Percentiles rank a stretch among this genome's conserved stretches.
phyloP scores from a whole-genome alignment of 2,113 vertebrate species.

The Glaucomys volans region DNA sequence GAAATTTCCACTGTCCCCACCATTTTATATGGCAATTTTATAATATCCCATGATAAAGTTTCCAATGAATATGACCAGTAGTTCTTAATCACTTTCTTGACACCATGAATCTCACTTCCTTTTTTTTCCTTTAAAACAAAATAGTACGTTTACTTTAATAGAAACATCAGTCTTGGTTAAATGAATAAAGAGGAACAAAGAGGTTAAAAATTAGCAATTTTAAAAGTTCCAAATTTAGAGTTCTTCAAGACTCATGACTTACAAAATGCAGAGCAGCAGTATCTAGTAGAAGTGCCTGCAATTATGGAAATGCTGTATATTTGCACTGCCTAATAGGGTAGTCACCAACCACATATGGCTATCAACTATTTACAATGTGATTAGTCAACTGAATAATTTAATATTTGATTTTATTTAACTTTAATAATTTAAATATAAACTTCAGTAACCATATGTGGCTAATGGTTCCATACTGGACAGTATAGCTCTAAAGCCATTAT shows the following conservation, averaged over 20 bases:
- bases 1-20: background rate
- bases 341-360: background rate
- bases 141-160: background rate
- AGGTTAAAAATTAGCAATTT: conserved; percentile 3
- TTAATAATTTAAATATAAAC: background rate
- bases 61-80: background rate
- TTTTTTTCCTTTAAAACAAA: conserved; percentile 41
- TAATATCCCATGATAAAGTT: background rate
- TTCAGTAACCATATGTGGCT: background rate
- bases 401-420: background rate
- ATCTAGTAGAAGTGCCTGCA: background rate
- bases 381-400: background rate
- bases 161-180: background rate
- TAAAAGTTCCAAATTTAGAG: background rate
- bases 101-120: background rate
- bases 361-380: background rate
- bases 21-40: conserved; percentile 13
- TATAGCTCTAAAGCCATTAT: background rate
- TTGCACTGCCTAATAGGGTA: background rate
- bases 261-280: background rate
- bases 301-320: background rate
- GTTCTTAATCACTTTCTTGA: background rate
- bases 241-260: background rate
- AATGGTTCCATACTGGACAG: background rate
- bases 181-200: background rate